Evolutionary conservation across 2,888 invertebrate species (phyloP).

Genomic region (Philereme transversata): DNA sequence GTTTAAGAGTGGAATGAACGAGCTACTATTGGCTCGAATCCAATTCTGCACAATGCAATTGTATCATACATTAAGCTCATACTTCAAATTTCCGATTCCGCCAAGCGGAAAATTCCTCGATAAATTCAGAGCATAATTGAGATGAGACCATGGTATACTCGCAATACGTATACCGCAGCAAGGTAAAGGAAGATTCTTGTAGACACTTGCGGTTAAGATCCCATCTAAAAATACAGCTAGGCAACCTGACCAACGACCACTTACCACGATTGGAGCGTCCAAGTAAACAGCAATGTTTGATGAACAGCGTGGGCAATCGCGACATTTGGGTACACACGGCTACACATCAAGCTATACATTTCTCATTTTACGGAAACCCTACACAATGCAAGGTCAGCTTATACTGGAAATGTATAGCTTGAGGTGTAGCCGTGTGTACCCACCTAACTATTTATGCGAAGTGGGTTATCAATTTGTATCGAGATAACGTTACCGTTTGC

Average conservation of each 20-base stretch:
- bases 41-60: slow-evolving; percentile 41
- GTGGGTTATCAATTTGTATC: slow-evolving; percentile 48
- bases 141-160: no score
- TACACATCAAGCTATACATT: no score
- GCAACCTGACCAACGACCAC: slow-evolving; percentile 47
- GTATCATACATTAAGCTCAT: slow-evolving; percentile 24
- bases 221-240: slow-evolving; percentile 24
- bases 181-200: slow-evolving; percentile 32
- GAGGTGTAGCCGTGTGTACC: no score
- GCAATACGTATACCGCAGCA: slow-evolving; percentile 12
- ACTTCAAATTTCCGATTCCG: slow-evolving; percentile 24
- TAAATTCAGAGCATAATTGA: slow-evolving; percentile 5
- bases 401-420: no score
- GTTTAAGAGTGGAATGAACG: slow-evolving; percentile 41
- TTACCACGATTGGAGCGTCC: slow-evolving; percentile 49
- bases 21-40: slow-evolving; percentile 47
- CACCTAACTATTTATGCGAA: slow-evolving; percentile 36
- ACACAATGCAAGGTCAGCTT: no score
- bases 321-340: slow-evolving; percentile 30
- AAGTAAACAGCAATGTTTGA: slow-evolving; percentile 49
- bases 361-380: no score
- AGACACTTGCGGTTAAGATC: slow-evolving; percentile 38
- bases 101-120: slow-evolving; percentile 21
- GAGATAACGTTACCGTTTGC: slow-evolving; percentile 20
- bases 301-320: slow-evolving; percentile 41